Percentiles rank a stretch among this genome's conserved stretches.
phyloP scores from a whole-genome alignment of 2,888 invertebrate species.

The Chromoteleia sp. region DNA sequence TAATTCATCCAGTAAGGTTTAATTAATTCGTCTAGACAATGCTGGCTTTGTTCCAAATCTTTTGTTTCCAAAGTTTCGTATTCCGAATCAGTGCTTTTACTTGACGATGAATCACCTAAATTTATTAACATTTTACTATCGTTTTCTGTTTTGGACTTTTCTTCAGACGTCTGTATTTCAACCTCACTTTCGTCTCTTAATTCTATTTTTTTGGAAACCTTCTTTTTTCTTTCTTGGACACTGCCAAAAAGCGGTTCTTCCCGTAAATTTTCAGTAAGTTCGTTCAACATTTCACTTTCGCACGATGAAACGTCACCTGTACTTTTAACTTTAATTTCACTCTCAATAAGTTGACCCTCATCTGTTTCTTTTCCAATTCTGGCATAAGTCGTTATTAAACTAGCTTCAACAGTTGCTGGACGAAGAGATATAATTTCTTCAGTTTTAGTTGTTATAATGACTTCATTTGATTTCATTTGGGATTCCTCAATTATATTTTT shows the following conservation, averaged over 20 bases:
- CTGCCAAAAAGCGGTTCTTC: conserved; percentile 80
- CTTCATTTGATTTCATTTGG: conserved; percentile 64
- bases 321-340: conserved; percentile 7
- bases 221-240: conserved; percentile 79
- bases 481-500: not conserved
- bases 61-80: conserved; percentile 34
- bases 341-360: conserved; percentile 2
- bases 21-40: conserved; percentile 71
- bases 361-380: conserved; percentile 71
- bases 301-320: conserved; percentile 31
- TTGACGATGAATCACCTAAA: conserved; percentile 32
- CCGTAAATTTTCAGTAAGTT: conserved; percentile 63
- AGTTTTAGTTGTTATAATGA: conserved; percentile 73
- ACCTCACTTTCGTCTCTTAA: conserved; percentile 54
- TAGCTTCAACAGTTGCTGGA: conserved; percentile 80
- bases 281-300: conserved; percentile 42
- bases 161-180: conserved; percentile 6
- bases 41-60: conserved; percentile 22
- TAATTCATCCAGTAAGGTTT: conserved; percentile 79
- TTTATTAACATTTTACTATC: conserved; percentile 10
- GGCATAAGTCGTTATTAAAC: conserved; percentile 79
- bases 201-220: conserved; percentile 33
- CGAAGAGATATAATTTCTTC: conserved; percentile 79
- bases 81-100: conserved; percentile 57
- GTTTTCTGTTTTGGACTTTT: not conserved